Base-by-base conservation (phyloP, 2,113 vertebrate species). In the Scophthalmus maximus region DNA sequence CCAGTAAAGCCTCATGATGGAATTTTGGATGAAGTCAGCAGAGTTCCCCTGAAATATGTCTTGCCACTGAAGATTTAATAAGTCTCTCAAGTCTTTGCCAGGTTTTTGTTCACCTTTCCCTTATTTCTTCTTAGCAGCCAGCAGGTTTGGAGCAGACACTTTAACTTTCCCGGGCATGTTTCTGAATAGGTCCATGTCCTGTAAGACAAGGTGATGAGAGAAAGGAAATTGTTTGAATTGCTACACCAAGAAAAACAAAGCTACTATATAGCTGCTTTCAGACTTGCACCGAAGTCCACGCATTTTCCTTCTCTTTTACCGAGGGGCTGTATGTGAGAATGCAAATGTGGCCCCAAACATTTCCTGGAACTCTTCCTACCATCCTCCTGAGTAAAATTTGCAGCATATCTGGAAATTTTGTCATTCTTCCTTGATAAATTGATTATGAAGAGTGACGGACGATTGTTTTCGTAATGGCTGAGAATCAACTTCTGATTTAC, bases 151-250 rank as follows among this genome's bases (percentile, higher is more conserved):
- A 14, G 98, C 97, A 0, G 97, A 99, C 11, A 99, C 96, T 83
- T 99, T 99, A 5, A 99, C 97, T 91, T 98, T 99, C 1, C 98
- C 98, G 0, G 98, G 97, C 81, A 99, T 96, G 73, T 99, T 99
- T 79, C 98, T 93, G 56, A 96, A 98, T 36, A 99, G 89, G 67
- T 99, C 98, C 0, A 94, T 95, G 57, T 99, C 98, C 98, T 99
- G 52, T n/a, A 62, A 73, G 82, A 92, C 49, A 69, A 3, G 8
- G 22, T 2, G 7, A 23, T 5, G 2, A 50, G 11, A 59, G n/a
- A n/a, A n/a, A n/a, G n/a, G n/a, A n/a, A n/a, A n/a, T n/a, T n/a
- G 14, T 26, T 55, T 14, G 1, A 36, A 44, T 50, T 6, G 7
- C 25, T 15, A 27, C 11, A 42, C 12, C 4, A 40, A 55, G 30